Conservation (phyloP, 2,888 invertebrate genomes). For the Ditylenchus weischeri region DNA sequence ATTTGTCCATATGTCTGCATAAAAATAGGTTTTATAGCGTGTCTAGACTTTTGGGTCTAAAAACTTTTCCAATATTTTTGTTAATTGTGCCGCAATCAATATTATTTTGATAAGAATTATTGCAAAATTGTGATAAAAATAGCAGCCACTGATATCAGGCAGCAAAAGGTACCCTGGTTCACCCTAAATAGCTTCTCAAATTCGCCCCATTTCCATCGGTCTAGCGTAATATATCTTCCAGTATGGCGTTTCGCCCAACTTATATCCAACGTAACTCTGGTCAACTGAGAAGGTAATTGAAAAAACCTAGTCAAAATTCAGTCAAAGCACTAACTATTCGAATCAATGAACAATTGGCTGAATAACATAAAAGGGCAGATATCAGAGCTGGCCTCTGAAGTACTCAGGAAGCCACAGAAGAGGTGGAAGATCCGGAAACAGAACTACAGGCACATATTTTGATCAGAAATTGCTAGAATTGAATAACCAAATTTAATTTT, state of each 20-base stretch:
- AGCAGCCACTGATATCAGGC: too few species aligned
- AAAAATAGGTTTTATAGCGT: too few species aligned
- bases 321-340: background rate
- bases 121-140: too few species aligned
- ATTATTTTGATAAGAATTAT: too few species aligned
- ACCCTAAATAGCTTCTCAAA: background rate
- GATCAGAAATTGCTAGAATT: background rate
- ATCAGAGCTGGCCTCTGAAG: conserved; percentile 50
- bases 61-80: too few species aligned
- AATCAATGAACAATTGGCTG: conserved; percentile 25
- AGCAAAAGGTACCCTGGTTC: too few species aligned
- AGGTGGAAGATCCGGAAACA: conserved; percentile 48
- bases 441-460: conserved; percentile 41
- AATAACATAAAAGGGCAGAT: conserved; percentile 46
- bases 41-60: too few species aligned
- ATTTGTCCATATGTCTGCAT: too few species aligned
- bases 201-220: background rate
- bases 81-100: too few species aligned
- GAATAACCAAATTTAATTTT: conserved; percentile 1
- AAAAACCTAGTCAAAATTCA: too few species aligned
- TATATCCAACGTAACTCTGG: background rate
- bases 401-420: conserved; percentile 49
- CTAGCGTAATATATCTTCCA: background rate
- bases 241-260: background rate
- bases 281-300: too few species aligned